A percentile compares a stretch with the other conserved stretches of the same genome.
These are phyloP conservation scores for Pinna nobilis DNA, from an alignment of 1,140 invertebrate genomes.

Conservation along the genomic window DNA sequence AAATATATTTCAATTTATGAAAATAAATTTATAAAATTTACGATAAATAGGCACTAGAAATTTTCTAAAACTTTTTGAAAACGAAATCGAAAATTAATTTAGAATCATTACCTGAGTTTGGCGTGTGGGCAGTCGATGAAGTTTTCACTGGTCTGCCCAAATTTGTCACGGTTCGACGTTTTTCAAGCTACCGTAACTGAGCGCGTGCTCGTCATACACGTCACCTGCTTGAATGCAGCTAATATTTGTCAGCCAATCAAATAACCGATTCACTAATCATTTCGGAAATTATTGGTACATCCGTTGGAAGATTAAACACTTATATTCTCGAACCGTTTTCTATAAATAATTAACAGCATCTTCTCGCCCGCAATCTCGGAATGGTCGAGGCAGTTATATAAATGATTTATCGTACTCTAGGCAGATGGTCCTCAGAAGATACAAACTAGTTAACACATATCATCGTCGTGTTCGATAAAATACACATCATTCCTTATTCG, in stretches of 20 bases:
- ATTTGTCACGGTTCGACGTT: too few species aligned
- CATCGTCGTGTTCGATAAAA: conserved; percentile 17
- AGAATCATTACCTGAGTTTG: too few species aligned
- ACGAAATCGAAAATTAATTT: too few species aligned
- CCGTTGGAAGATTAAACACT: conserved; percentile 39
- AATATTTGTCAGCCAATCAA: conserved; percentile 36
- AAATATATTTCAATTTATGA: too few species aligned
- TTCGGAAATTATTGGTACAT: conserved; percentile 17
- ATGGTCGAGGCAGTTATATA: conserved; percentile 19
- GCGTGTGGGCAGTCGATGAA: too few species aligned
- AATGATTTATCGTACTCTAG: conserved; percentile 27
- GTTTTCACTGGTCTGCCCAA: too few species aligned
- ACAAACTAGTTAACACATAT: conserved; percentile 29
- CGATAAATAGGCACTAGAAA: too few species aligned
- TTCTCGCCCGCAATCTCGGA: conserved; percentile 25
- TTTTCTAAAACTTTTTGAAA: too few species aligned
- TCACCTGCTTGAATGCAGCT: conserved; percentile 36
- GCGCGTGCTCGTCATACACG: conserved; percentile 33
- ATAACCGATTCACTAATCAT: conserved; percentile 27
- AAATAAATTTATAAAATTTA: too few species aligned
- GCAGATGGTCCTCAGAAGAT: conserved; percentile 31
- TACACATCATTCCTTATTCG: conserved; percentile 20
- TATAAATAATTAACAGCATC: conserved; percentile 38
- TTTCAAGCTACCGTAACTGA: conserved; percentile 33
- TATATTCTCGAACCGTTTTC: conserved; percentile 25